Evolutionary conservation across 2,888 invertebrate genomes (phyloP).

Genomic region (Sinohyriopsis cumingii): DNA sequence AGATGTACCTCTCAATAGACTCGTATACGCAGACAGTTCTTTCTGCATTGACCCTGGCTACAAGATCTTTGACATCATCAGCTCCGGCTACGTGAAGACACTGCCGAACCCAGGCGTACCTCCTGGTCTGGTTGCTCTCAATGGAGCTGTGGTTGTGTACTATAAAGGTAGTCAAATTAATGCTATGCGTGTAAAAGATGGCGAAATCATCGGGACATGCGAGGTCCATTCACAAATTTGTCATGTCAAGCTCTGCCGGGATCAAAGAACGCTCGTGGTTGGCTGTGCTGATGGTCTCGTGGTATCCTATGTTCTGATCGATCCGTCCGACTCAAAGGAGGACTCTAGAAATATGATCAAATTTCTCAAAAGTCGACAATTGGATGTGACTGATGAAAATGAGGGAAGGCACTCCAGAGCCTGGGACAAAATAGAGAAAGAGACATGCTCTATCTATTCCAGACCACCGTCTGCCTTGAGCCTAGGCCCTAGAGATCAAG

Average conservation of each 20-base stretch:
- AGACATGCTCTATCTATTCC: constrained; percentile 48
- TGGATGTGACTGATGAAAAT: constrained; percentile 5
- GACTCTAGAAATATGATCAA: constrained; percentile 25
- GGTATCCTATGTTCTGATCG: constrained; percentile 63
- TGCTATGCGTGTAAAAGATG: constrained; percentile 54
- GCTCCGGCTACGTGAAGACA: constrained; percentile 48
- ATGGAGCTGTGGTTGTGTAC: constrained; percentile 58
- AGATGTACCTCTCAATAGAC: constrained; percentile 31
- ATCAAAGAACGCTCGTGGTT: constrained; percentile 65
- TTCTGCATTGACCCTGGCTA: constrained; percentile 63
- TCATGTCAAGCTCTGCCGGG: constrained; percentile 53
- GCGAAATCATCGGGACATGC: constrained; percentile 53
- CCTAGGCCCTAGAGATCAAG: constrained; percentile 50
- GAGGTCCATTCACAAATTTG: constrained; percentile 63
- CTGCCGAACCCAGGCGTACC: constrained; percentile 32
- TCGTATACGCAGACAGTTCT: constrained; percentile 61
- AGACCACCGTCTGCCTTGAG: constrained; percentile 59
- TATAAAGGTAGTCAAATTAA: constrained; percentile 43
- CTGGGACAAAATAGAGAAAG: constrained; percentile 63
- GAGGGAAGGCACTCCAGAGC: constrained; percentile 37
- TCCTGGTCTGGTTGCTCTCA: constrained; percentile 55
- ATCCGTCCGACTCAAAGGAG: constrained; percentile 43
- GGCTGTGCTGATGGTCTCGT: constrained; percentile 68
- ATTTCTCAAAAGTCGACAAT: constrained; percentile 36
- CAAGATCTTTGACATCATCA: constrained; percentile 58